phyloP scores from a whole-genome alignment of 92 coral and sea anemone genomes.

The Montipora capitata region DNA sequence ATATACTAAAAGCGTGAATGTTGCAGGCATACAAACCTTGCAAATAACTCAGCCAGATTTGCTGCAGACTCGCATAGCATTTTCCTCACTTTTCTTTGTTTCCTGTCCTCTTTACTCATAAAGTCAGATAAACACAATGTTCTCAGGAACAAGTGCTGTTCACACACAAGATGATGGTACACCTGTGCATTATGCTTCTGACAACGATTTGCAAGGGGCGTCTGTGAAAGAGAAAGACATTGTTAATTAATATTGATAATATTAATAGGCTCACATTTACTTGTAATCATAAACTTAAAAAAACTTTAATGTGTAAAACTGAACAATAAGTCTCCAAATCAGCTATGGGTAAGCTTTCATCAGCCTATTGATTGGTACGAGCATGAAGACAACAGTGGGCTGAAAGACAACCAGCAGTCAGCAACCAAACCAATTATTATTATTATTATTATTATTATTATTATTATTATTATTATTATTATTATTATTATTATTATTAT shows the following conservation, averaged over 20 bases:
- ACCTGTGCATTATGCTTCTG: constrained; percentile 93
- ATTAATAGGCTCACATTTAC: no score
- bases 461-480: no score
- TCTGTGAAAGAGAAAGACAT: constrained; percentile 42
- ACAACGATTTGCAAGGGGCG: constrained; percentile 92
- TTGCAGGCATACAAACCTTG: constrained; percentile 67
- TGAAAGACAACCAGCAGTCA: no score
- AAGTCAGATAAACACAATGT: constrained; percentile 73
- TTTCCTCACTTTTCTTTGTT: constrained; percentile 69
- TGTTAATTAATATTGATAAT: not conserved
- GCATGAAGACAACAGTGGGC: no score
- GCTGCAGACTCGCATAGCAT: constrained; percentile 85
- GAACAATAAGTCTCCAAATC: no score
- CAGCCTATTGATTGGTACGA: no score
- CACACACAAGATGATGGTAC: constrained; percentile 89
- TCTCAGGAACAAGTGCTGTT: constrained; percentile 94
- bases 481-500: no score
- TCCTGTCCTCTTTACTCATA: constrained; percentile 66
- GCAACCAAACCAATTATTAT: no score
- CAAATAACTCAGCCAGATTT: constrained; percentile 86
- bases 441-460: no score
- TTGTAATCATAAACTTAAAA: not conserved
- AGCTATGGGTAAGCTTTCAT: no score
- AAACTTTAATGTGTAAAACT: no score
- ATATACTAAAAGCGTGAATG: no score